Percentiles rank a stretch among this genome's conserved stretches.
Evolutionary conservation across 2,888 invertebrate species (phyloP).

Genomic region (Neoitamus cyanurus): DNA sequence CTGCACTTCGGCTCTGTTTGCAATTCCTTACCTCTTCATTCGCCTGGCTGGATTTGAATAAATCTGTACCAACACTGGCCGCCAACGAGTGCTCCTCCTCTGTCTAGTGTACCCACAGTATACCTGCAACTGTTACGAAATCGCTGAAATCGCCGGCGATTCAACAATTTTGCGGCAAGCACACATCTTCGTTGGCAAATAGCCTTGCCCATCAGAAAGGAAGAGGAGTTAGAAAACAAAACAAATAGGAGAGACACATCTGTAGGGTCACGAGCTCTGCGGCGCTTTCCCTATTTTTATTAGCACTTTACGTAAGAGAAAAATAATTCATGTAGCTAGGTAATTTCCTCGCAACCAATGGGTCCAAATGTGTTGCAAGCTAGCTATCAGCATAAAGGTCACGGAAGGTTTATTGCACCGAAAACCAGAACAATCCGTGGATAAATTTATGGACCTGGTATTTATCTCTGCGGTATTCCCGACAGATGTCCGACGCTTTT

Average conservation of each 20-base stretch:
- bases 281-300: background rate
- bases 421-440: slow-evolving; percentile 5
- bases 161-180: background rate
- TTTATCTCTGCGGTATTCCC: slow-evolving; percentile 3
- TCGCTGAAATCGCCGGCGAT: background rate
- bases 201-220: background rate
- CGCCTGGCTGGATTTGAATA: background rate
- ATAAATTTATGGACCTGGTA: background rate
- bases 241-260: background rate
- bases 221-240: background rate
- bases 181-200: background rate
- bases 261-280: background rate
- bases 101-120: background rate
- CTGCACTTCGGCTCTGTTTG: background rate
- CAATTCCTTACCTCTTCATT: background rate
- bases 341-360: background rate
- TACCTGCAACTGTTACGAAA: background rate
- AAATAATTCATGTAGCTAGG: background rate
- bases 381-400: slow-evolving; percentile 3
- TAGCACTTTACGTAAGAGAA: background rate
- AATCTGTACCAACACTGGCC: background rate
- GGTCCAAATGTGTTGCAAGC: background rate
- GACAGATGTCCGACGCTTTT: background rate
- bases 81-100: background rate
- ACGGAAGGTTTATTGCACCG: slow-evolving; percentile 3